Evolutionary conservation across 92 coral and sea anemone species (phyloP).

Genomic region (Diadumene lineata): DNA sequence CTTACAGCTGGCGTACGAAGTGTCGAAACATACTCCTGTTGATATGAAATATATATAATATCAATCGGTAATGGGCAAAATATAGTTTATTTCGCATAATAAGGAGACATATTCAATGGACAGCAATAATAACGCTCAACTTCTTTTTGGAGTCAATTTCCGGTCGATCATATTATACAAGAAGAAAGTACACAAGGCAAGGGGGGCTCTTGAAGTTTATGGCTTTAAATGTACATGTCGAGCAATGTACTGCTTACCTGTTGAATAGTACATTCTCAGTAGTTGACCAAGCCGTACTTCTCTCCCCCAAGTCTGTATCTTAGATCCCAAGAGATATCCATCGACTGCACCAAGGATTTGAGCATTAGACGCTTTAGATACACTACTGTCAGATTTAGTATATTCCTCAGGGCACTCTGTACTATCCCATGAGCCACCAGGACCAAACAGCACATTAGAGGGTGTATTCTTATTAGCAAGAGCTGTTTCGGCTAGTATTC

Average conservation of each 20-base stretch:
- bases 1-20: slow-evolving; percentile 44
- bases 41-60: not conserved
- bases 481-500: slow-evolving; percentile 36
- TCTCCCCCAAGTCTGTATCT: slow-evolving; percentile 40
- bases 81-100: not conserved
- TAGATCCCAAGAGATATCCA: slow-evolving; percentile 64
- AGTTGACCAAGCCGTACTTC: slow-evolving; percentile 71
- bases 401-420: slow-evolving; percentile 50
- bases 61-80: not conserved
- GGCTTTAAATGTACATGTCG: not conserved
- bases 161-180: too few species aligned
- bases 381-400: not conserved
- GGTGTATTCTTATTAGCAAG: slow-evolving; percentile 37
- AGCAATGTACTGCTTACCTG: slow-evolving; percentile 30
- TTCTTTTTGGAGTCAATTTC: not conserved
- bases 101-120: too few species aligned
- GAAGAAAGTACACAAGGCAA: too few species aligned
- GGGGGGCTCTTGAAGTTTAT: too few species aligned
- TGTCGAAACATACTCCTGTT: slow-evolving; percentile 49
- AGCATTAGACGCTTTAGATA: slow-evolving; percentile 61
- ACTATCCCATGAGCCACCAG: slow-evolving; percentile 45
- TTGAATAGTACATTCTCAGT: slow-evolving; percentile 74
- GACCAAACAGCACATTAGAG: slow-evolving; percentile 34
- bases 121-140: too few species aligned
- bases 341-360: slow-evolving; percentile 63